phyloP scores from a whole-genome alignment of 2,113 vertebrate genomes.

The Ophthalmolycus amberensis region DNA sequence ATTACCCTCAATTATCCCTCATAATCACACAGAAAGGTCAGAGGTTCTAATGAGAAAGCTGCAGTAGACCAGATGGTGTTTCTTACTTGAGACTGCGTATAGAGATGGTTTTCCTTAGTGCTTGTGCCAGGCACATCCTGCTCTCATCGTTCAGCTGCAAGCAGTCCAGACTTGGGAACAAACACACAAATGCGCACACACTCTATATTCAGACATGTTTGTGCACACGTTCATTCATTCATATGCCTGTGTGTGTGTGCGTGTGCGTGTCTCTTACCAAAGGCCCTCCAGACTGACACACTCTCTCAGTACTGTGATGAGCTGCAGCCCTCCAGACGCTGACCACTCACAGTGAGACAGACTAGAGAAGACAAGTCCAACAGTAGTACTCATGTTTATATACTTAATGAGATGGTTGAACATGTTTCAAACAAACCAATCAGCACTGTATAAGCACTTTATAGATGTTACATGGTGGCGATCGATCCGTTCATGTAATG shows the following conservation, averaged over 20 bases:
- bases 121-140: constrained; percentile 65
- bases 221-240: not conserved
- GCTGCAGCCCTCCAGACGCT: constrained; percentile 40
- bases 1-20: not conserved
- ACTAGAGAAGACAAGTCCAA: constrained; percentile 55
- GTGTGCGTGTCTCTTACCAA: constrained; percentile 56
- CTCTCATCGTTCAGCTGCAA: constrained; percentile 73
- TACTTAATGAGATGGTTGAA: not conserved
- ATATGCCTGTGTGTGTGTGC: not conserved
- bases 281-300: constrained; percentile 71
- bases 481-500: not conserved
- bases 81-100: constrained; percentile 85
- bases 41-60: not conserved
- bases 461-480: not conserved
- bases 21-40: constrained; percentile 17
- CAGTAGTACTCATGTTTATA: not conserved
- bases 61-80: not conserved
- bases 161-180: constrained; percentile 80
- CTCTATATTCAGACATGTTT: not conserved
- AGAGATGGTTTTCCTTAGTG: constrained; percentile 68
- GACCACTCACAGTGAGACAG: constrained; percentile 72
- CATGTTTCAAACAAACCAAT: too few species aligned
- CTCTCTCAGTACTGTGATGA: constrained; percentile 62
- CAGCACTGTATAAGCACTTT: not conserved
- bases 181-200: not conserved